Evolutionary conservation across 92 coral and sea anemone genomes (phyloP).

Genomic region (Phenganax subtilis): DNA sequence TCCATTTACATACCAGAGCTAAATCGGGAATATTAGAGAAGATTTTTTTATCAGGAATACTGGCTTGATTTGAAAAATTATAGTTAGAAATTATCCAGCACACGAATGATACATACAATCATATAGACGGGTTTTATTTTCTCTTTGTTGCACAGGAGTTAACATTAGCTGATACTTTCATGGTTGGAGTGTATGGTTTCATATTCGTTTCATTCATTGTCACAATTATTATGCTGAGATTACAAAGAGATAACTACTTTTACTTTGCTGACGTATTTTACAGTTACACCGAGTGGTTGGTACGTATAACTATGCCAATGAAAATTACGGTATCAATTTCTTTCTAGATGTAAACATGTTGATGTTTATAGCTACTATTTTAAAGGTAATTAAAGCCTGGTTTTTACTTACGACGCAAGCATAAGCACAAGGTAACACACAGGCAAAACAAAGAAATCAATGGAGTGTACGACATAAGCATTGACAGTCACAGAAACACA

Average conservation of each 20-base stretch:
- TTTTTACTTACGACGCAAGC: no score
- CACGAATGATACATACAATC: background rate
- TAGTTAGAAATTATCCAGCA: background rate
- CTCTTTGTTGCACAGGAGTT: slow-evolving; percentile 62
- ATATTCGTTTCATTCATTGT: slow-evolving; percentile 96
- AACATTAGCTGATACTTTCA: slow-evolving; percentile 90
- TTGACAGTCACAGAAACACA: no score
- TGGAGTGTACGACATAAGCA: no score
- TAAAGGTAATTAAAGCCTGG: background rate
- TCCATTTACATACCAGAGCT: no score
- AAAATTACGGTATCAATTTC: background rate
- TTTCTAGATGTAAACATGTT: background rate
- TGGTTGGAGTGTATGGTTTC: slow-evolving; percentile 98
- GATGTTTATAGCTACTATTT: background rate
- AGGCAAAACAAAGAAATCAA: no score
- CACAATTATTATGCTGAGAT: slow-evolving; percentile 86
- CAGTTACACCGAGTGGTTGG: slow-evolving; percentile 96
- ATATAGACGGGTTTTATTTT: background rate
- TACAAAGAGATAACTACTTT: slow-evolving; percentile 77
- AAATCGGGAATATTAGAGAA: no score
- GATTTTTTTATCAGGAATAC: no score
- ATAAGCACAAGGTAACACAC: no score
- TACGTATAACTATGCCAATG: slow-evolving; percentile 38
- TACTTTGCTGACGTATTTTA: slow-evolving; percentile 81
- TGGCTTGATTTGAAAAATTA: background rate